Conservation (phyloP, 2,797 vertebrate genomes). For the Brachyrhaphis roseni region DNA sequence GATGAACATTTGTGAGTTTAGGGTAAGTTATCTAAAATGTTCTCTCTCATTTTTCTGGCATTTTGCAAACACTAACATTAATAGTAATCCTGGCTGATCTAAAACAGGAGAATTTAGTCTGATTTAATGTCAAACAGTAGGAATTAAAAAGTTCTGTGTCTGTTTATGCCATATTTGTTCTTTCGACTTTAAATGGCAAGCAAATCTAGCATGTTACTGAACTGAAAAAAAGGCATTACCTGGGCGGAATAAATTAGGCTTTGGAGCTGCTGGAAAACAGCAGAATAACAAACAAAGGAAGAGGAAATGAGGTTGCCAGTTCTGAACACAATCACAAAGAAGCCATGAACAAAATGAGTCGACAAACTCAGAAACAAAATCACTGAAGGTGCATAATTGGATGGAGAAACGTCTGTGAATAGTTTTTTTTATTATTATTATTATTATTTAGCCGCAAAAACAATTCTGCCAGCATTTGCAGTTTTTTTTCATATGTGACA, state of each 20-base stretch:
- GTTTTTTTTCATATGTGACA: neutral
- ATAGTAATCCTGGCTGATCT: neutral
- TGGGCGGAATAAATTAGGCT: neutral
- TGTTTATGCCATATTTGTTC: neutral
- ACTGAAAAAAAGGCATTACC: neutral
- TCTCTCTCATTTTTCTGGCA: neutral
- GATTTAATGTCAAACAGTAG: neutral
- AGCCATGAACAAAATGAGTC: neutral
- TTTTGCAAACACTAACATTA: neutral
- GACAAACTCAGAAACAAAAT: neutral
- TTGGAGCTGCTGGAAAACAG: neutral
- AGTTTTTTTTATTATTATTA: neutral
- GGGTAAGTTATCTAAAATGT: neutral
- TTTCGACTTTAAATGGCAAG: neutral
- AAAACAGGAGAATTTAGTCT: neutral
- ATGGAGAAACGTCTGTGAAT: neutral
- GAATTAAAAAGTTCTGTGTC: neutral
- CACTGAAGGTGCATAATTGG: neutral
- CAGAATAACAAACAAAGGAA: neutral
- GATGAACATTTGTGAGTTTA: neutral
- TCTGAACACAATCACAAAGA: slow-evolving; percentile 1
- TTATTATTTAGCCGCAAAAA: neutral
- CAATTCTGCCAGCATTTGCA: neutral
- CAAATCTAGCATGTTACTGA: neutral
- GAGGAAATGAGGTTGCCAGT: neutral